Evolutionary conservation across 2,888 invertebrate species (phyloP).

Genomic region (Cataglyphis altisquamis): DNA sequence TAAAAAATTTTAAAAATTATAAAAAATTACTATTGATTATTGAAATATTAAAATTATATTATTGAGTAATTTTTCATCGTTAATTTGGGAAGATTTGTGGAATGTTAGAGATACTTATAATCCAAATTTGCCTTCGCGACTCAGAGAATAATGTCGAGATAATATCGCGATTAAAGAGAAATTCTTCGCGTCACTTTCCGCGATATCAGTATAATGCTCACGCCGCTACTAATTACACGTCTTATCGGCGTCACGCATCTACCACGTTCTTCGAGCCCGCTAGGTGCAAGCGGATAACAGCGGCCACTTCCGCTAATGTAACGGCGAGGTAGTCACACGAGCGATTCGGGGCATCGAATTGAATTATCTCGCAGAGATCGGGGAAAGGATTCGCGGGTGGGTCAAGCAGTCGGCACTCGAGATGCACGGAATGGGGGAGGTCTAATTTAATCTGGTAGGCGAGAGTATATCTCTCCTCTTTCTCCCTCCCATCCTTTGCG

Average conservation of each 20-base stretch:
- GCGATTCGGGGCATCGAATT: conserved; percentile 56
- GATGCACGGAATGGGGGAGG: conserved; percentile 30
- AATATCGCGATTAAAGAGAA: conserved; percentile 26
- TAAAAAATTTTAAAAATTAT: not conserved
- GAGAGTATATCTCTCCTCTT: not conserved
- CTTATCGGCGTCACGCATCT: conserved; percentile 57
- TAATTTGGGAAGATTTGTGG: not conserved
- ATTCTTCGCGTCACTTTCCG: conserved; percentile 15
- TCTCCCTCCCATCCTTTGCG: not conserved
- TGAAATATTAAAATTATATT: not conserved
- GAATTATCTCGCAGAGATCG: conserved; percentile 59
- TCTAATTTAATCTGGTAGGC: conserved; percentile 67
- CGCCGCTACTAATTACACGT: conserved; percentile 49
- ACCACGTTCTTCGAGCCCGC: conserved; percentile 21
- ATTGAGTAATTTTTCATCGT: not conserved
- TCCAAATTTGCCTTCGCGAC: not conserved
- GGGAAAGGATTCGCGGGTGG: conserved; percentile 39
- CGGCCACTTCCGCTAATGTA: conserved; percentile 21
- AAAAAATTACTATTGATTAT: not conserved
- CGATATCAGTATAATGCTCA: conserved; percentile 20
- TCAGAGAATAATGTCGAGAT: not conserved
- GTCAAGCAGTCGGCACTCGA: conserved; percentile 43
- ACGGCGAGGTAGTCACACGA: conserved; percentile 44
- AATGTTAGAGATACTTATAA: not conserved
- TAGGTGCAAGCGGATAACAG: not conserved